phyloP scores from a whole-genome alignment of 92 coral and sea anemone genomes.

The Paragorgia papillata region DNA sequence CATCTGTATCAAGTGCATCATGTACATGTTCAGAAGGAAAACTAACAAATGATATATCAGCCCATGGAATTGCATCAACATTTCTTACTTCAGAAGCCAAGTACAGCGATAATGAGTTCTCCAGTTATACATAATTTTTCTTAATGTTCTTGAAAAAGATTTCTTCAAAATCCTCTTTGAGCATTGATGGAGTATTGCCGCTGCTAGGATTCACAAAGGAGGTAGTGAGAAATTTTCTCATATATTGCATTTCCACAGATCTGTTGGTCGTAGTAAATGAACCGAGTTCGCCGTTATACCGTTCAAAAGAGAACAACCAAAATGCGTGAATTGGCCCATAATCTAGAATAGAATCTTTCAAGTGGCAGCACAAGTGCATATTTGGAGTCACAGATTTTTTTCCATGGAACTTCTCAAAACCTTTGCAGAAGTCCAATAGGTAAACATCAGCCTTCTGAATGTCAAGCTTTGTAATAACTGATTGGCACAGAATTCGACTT shows the following conservation, averaged over 20 bases:
- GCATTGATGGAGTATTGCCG: background rate
- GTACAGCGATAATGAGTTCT: background rate
- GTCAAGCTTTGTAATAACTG: conserved; percentile 23
- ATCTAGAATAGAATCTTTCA: conserved; percentile 22
- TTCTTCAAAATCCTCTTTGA: conserved; percentile 3
- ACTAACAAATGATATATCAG: background rate
- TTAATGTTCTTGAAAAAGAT: background rate
- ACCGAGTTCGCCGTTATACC: conserved; percentile 29
- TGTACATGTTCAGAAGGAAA: conserved; percentile 3
- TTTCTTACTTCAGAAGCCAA: background rate
- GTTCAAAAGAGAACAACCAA: conserved; percentile 41
- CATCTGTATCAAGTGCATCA: background rate
- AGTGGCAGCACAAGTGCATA: conserved; percentile 35
- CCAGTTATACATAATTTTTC: background rate
- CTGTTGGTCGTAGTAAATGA: conserved; percentile 20
- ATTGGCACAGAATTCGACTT: conserved; percentile 32
- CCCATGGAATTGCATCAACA: background rate
- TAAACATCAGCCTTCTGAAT: conserved; percentile 29
- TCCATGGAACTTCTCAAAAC: conserved; percentile 30
- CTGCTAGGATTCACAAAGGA: background rate
- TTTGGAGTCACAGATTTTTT: conserved; percentile 10
- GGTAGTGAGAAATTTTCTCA: conserved; percentile 35
- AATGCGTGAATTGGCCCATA: conserved; percentile 40
- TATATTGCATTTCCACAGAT: conserved; percentile 32
- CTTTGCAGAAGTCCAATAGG: conserved; percentile 17